A percentile compares a stretch with the other conserved stretches of the same genome.
Evolutionary conservation across 2,797 vertebrate species (phyloP).

Genomic region (Enteromius argenteus): DNA sequence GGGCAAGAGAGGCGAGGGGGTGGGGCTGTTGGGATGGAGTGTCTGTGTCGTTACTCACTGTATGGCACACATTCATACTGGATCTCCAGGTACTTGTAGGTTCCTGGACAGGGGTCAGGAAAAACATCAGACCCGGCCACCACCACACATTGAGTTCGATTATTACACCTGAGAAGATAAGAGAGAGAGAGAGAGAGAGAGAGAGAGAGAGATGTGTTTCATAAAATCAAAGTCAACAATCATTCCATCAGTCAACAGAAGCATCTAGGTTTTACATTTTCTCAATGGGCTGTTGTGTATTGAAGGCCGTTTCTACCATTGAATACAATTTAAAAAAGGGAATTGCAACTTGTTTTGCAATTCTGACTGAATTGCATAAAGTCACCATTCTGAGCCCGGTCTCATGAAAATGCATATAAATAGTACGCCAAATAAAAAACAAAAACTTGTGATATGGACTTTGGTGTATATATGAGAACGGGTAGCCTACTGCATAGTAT

Average conservation of each 20-base stretch:
- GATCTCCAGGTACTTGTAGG: conserved; percentile 96
- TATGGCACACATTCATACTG: conserved; percentile 96
- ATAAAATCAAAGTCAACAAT: conserved; percentile 34
- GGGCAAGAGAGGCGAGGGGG: conserved; percentile 43
- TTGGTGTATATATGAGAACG: no score
- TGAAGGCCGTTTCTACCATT: neutral
- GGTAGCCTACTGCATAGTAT: no score
- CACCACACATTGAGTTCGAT: conserved; percentile 93
- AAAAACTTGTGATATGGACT: no score
- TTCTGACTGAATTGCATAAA: neutral
- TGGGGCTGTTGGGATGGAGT: conserved; percentile 58
- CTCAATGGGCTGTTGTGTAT: neutral
- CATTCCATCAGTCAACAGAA: conserved; percentile 37
- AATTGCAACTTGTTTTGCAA: neutral
- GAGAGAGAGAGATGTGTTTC: conserved; percentile 24
- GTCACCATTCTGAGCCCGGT: no score
- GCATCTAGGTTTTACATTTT: conserved; percentile 5
- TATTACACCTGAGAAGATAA: conserved; percentile 84
- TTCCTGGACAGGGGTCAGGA: conserved; percentile 92
- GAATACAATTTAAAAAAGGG: neutral
- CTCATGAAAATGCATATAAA: no score
- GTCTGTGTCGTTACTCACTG: conserved; percentile 85
- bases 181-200: conserved; percentile 32
- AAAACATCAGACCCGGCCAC: conserved; percentile 91
- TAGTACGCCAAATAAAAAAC: no score